phyloP scores from a whole-genome alignment of 1,140 invertebrate genomes.

The Mylabris phalerata region DNA sequence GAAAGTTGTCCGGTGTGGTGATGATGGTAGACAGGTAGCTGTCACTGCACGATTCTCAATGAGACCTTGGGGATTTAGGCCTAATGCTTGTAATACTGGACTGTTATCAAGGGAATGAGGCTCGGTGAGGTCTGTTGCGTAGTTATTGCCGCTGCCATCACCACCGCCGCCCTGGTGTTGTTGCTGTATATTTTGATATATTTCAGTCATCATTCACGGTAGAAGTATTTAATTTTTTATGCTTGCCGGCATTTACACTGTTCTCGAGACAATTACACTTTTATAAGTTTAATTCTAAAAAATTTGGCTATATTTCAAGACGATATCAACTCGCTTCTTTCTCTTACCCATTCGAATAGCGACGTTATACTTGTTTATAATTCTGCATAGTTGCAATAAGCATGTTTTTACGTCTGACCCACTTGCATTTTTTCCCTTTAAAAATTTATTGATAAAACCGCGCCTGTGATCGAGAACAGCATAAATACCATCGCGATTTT shows the following conservation, averaged over 20 bases:
- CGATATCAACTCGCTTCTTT: too few species aligned
- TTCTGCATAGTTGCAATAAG: background rate
- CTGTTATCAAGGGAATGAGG: conserved; percentile 26
- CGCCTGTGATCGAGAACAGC: too few species aligned
- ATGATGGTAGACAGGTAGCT: conserved; percentile 26
- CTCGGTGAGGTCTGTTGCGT: conserved; percentile 9
- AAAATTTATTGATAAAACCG: too few species aligned
- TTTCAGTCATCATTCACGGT: too few species aligned
- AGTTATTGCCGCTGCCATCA: conserved; percentile 8
- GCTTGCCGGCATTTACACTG: too few species aligned
- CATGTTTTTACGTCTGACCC: background rate
- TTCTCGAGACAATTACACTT: too few species aligned
- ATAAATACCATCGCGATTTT: too few species aligned
- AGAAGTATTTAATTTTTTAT: too few species aligned
- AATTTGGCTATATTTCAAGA: too few species aligned
- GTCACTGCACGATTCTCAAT: conserved; percentile 35
- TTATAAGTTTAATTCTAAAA: too few species aligned
- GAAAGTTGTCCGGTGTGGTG: conserved; percentile 31
- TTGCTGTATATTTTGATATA: conserved; percentile 14
- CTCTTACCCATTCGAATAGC: too few species aligned
- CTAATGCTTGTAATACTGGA: conserved; percentile 32
- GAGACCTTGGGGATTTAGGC: conserved; percentile 30
- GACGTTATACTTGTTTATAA: too few species aligned
- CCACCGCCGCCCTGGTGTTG: conserved; percentile 21
- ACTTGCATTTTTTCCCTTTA: conserved; percentile 14